Percentiles rank a stretch among this genome's conserved stretches.
Conservation (phyloP, 2,888 invertebrate species). For the Teleiodes luculella region DNA sequence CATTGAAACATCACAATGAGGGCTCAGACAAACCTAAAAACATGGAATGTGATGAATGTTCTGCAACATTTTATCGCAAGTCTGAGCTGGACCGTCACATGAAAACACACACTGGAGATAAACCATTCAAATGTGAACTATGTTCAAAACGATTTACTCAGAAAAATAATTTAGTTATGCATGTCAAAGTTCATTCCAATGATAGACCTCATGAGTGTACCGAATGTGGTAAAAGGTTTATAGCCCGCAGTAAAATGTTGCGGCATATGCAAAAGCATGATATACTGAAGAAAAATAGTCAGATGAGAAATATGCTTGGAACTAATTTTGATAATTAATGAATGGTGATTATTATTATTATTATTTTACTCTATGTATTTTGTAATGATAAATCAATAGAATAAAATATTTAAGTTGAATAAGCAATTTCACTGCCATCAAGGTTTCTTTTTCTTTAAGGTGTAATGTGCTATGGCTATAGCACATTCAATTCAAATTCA, state of each 20-base stretch:
- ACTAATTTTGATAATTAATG: too few species aligned
- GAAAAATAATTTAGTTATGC: slow-evolving; percentile 63
- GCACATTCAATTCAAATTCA: too few species aligned
- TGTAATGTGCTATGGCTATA: too few species aligned
- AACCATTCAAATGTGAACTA: slow-evolving; percentile 57
- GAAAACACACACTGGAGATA: slow-evolving; percentile 59
- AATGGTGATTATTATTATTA: too few species aligned
- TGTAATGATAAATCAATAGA: too few species aligned
- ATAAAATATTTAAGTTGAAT: too few species aligned
- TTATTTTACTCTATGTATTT: too few species aligned
- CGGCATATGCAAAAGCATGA: slow-evolving; percentile 52
- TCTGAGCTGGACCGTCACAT: slow-evolving; percentile 30
- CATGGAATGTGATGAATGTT: not conserved
- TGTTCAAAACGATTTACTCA: slow-evolving; percentile 63
- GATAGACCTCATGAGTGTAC: slow-evolving; percentile 52
- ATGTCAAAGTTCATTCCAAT: slow-evolving; percentile 57
- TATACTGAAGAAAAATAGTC: too few species aligned
- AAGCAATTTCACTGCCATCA: too few species aligned
- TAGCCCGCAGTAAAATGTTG: slow-evolving; percentile 53
- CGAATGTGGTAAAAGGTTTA: slow-evolving; percentile 52
- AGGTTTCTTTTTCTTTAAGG: too few species aligned
- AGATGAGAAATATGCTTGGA: too few species aligned
- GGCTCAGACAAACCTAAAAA: not conserved
- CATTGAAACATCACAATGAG: not conserved
- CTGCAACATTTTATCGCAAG: not conserved